Base-by-base conservation (phyloP, 2,888 invertebrate genomes). In the Nemurella pictetii region DNA sequence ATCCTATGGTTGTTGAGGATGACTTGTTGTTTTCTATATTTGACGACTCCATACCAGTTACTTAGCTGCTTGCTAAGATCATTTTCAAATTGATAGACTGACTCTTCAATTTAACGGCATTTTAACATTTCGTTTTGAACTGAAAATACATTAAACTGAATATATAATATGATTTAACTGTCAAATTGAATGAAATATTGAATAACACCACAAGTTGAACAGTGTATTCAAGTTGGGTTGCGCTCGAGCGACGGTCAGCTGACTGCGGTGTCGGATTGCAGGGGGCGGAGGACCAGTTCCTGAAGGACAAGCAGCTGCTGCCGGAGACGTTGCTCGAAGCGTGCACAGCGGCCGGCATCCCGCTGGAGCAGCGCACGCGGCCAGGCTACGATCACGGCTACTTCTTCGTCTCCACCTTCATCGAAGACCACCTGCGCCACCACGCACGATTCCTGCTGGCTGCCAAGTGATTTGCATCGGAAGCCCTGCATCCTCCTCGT, bases 311-410 rank as follows among this genome's bases (percentile, higher is more conserved):
- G 81, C 96, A 97, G 90, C 92, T 99, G 12, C 90, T 96, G 84
- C 97, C 98, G 0, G 96, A 98, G 87, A 96, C 96, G 88, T 92
- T 99, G 55, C 91, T 96, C 7, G 91, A 92, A 85, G 95, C 95
- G 0, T 95, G 95, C 88, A 93, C 94, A 80, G 90, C 91, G 86
- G 93, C 92, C 25, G 94, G 94, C 84, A 91, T 97, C 26, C 94
- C 94, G 20, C 92, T 95, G 0, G 93, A 95, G 84, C 91, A 95
- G 25, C 94, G 95, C 87, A 91, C 94, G 89, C 93, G 96, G 12
- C 95, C 95, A 87, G 97, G 96, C 25, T 99, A 99, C 89, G 98
- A 99, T 90, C 99, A 99, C 91, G 95, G 97, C 80, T 99, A 99
- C 89, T 99, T 94, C 89, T 98, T 97, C 89, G 96, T 99, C 87